Conservation (phyloP, 2,888 invertebrate genomes). For the Drosophila anomelani region DNA sequence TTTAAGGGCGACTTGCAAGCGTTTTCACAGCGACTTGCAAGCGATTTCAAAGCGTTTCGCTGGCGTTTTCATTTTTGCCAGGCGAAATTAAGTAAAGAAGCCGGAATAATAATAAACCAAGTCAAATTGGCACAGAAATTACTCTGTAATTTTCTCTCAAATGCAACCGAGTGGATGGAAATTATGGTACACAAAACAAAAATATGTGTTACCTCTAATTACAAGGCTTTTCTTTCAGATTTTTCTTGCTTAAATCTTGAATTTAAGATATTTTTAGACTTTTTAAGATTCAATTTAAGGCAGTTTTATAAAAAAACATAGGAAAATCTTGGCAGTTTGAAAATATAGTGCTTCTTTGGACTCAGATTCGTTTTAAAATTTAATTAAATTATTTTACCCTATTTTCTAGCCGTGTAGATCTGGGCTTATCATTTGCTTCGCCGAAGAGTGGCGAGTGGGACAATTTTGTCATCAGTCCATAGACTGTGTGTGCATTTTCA, state of each 20-base stretch:
- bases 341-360: too few species aligned
- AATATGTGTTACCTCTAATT: neutral
- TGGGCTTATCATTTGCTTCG: conserved; percentile 32
- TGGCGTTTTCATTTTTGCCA: neutral
- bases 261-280: too few species aligned
- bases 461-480: conserved; percentile 59
- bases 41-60: neutral
- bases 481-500: conserved; percentile 40
- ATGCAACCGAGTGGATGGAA: neutral
- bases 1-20: conserved; percentile 43
- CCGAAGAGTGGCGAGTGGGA: conserved; percentile 42
- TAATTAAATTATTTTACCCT: neutral
- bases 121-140: conserved; percentile 20
- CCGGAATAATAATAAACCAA: conserved; percentile 9
- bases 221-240: neutral
- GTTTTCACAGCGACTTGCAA: conserved; percentile 1
- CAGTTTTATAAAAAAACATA: too few species aligned
- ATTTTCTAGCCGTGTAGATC: conserved; percentile 3
- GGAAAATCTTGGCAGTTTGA: too few species aligned
- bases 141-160: conserved; percentile 11
- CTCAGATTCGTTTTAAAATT: too few species aligned
- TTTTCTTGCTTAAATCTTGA: neutral
- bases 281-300: too few species aligned
- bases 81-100: conserved; percentile 16
- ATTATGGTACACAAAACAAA: neutral